These are phyloP conservation scores for Rhagonycha lutea DNA, from an alignment of 2,888 invertebrate genomes.

Conservation along the genomic window DNA sequence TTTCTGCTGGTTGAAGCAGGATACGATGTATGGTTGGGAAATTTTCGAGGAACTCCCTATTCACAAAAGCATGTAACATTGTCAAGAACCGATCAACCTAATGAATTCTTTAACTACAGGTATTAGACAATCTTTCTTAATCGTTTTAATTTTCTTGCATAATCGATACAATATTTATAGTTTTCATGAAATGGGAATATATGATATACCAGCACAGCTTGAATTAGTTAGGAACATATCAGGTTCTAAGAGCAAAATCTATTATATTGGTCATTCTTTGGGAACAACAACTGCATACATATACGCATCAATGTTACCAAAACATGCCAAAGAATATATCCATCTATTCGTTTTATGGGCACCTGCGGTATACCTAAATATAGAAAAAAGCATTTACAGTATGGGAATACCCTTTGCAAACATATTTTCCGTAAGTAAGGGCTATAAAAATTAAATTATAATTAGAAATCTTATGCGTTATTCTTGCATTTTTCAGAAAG, in stretches of 20 bases:
- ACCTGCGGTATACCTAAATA: neutral
- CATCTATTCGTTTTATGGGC: neutral
- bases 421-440: neutral
- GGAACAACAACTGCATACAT: neutral
- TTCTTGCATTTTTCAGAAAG: neutral
- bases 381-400: neutral
- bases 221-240: neutral
- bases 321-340: slow-evolving; percentile 2
- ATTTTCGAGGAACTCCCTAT: slow-evolving; percentile 5
- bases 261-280: slow-evolving; percentile 1
- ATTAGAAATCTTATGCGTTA: neutral
- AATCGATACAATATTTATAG: neutral
- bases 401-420: neutral
- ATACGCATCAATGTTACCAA: slow-evolving; percentile 4
- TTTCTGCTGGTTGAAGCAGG: slow-evolving; percentile 11
- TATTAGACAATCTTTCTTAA: neutral
- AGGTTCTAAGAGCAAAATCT: neutral
- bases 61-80: neutral
- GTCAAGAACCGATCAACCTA: neutral
- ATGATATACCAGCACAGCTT: slow-evolving; percentile 5
- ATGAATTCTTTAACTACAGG: slow-evolving; percentile 5
- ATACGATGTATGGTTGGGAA: slow-evolving; percentile 12
- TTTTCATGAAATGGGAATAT: slow-evolving; percentile 8
- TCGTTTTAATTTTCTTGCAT: neutral
- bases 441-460: too few relatives aligned